phyloP scores from a whole-genome alignment of 2,888 invertebrate species.

The Mythimna lalbum region DNA sequence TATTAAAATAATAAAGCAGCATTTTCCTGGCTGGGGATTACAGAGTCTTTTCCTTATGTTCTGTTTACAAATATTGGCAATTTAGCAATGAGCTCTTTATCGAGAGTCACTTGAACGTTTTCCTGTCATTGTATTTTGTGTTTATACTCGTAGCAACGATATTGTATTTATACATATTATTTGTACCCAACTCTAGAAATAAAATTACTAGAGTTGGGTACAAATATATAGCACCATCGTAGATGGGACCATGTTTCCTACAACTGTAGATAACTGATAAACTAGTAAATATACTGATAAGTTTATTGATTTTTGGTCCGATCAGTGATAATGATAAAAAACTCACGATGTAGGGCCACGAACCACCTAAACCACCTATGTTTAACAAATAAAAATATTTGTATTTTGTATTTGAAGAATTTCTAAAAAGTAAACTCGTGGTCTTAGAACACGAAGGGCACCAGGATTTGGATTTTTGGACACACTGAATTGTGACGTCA shows the following conservation, averaged over 20 bases:
- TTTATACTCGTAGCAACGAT: slow-evolving; percentile 26
- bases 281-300: slow-evolving; percentile 18
- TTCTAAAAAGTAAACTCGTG: too few relatives aligned
- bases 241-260: not conserved
- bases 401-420: too few relatives aligned
- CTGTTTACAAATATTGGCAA: slow-evolving; percentile 18
- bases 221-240: too few relatives aligned
- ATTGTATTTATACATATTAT: too few relatives aligned
- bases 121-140: slow-evolving; percentile 19
- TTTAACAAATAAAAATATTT: too few relatives aligned
- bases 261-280: slow-evolving; percentile 5
- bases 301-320: slow-evolving; percentile 14
- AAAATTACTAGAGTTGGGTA: too few relatives aligned
- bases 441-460: too few relatives aligned
- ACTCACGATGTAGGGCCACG: too few relatives aligned
- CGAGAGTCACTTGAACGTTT: slow-evolving; percentile 34
- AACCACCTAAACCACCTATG: too few relatives aligned
- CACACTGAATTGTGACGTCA: too few relatives aligned
- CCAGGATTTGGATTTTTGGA: too few relatives aligned
- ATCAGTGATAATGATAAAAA: not conserved
- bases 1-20: not conserved
- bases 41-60: not conserved
- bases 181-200: too few relatives aligned
- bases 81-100: slow-evolving; percentile 24
- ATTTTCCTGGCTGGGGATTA: not conserved